These are phyloP conservation scores for Noctuana brunneofusca DNA, from an alignment of 2,888 invertebrate genomes.

Conservation along the genomic window DNA sequence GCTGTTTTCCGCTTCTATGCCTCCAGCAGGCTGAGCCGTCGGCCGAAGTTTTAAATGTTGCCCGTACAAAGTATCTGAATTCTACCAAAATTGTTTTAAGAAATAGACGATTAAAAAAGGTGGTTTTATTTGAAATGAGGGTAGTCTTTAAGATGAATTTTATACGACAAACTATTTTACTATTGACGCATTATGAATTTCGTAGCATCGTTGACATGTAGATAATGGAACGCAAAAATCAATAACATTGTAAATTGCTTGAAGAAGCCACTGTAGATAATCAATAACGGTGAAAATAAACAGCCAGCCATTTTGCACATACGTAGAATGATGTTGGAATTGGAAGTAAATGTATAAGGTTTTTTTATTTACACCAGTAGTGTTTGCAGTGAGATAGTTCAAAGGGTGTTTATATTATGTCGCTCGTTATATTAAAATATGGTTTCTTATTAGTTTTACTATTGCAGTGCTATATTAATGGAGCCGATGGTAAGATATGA, in stretches of 20 bases:
- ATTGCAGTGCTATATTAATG: conserved; percentile 43
- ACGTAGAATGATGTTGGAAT: not conserved
- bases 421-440: conserved; percentile 13
- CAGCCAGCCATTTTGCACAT: conserved; percentile 34
- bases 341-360: not conserved
- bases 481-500: conserved; percentile 46
- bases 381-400: conserved; percentile 3
- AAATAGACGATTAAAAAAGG: not conserved
- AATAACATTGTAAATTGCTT: conserved; percentile 38
- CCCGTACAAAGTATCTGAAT: conserved; percentile 17
- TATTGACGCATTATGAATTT: not conserved
- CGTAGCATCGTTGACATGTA: not conserved
- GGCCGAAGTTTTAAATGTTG: conserved; percentile 32
- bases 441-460: conserved; percentile 11
- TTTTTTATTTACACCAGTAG: not conserved
- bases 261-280: conserved; percentile 24
- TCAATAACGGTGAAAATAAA: conserved; percentile 46
- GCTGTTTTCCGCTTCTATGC: too few species aligned
- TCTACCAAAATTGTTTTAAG: conserved; percentile 33
- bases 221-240: conserved; percentile 41
- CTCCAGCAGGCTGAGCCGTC: too few species aligned
- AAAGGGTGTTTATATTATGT: conserved; percentile 12
- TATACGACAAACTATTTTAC: not conserved
- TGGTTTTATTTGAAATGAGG: not conserved
- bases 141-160: not conserved